phyloP scores from a whole-genome alignment of 2,113 vertebrate species.

The Pomatostomus ruficeps region DNA sequence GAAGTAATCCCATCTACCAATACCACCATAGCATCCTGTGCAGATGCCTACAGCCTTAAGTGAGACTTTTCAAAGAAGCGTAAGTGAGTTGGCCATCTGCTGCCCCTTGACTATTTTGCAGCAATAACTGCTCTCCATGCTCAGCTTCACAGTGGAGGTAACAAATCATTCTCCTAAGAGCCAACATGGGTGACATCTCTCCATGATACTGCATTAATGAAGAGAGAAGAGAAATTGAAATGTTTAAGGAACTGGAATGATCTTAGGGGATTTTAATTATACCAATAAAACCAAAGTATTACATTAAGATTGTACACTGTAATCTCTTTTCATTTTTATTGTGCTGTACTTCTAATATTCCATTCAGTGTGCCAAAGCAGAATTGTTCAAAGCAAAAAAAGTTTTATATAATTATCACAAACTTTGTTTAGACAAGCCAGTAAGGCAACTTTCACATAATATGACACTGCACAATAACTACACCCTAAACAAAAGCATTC shows the following conservation, averaged over 20 bases:
- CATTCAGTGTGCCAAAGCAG: neutral
- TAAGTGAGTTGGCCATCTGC: neutral
- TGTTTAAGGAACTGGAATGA: neutral
- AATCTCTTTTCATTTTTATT: neutral
- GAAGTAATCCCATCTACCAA: neutral
- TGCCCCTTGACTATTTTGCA: neutral
- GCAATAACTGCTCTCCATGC: neutral
- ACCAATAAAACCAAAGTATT: neutral
- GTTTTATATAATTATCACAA: neutral
- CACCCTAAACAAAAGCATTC: neutral
- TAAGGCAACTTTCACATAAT: neutral
- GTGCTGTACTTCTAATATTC: neutral
- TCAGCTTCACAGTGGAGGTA: neutral
- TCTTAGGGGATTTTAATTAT: neutral
- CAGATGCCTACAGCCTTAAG: neutral
- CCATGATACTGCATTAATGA: neutral
- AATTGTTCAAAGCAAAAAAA: neutral
- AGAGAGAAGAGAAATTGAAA: neutral
- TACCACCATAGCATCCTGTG: neutral
- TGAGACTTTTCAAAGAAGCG: neutral
- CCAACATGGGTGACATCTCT: neutral
- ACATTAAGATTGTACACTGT: neutral
- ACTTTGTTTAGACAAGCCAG: neutral
- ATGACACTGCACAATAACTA: neutral
- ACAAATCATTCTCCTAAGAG: neutral